phyloP scores from a whole-genome alignment of 2,797 vertebrate genomes.

The Pseudochirops corinnae region DNA sequence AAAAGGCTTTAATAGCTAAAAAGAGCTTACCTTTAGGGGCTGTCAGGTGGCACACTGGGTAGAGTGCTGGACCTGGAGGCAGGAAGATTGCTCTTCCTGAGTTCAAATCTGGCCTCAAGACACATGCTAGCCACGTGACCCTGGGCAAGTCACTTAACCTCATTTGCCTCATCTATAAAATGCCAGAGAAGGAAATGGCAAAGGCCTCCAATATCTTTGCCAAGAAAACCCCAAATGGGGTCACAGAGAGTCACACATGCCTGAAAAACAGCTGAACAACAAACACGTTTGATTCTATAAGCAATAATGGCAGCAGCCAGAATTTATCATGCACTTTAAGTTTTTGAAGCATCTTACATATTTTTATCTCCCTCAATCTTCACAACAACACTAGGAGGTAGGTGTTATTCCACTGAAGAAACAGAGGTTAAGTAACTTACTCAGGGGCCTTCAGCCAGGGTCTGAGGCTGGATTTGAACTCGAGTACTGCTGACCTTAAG shows the following conservation, averaged over 20 bases:
- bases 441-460: too few species aligned
- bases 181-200: not conserved
- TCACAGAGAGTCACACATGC: not conserved
- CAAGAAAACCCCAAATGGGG: not conserved
- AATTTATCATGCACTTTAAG: not conserved
- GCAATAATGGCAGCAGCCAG: not conserved
- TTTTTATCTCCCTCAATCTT: not conserved
- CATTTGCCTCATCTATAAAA: not conserved
- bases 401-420: not conserved
- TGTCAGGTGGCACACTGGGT: not conserved
- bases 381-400: not conserved
- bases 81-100: not conserved
- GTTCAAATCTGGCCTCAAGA: not conserved
- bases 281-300: not conserved
- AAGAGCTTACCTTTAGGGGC: not conserved
- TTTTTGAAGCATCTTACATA: not conserved
- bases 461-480: not conserved
- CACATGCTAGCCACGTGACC: not conserved
- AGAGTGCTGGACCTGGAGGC: not conserved
- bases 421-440: not conserved
- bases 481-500: not conserved
- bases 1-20: not conserved
- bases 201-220: not conserved
- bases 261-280: not conserved
- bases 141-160: not conserved